These are phyloP conservation scores for Ischnura elegans DNA, from an alignment of 2,888 invertebrate genomes.

Conservation along the genomic window DNA sequence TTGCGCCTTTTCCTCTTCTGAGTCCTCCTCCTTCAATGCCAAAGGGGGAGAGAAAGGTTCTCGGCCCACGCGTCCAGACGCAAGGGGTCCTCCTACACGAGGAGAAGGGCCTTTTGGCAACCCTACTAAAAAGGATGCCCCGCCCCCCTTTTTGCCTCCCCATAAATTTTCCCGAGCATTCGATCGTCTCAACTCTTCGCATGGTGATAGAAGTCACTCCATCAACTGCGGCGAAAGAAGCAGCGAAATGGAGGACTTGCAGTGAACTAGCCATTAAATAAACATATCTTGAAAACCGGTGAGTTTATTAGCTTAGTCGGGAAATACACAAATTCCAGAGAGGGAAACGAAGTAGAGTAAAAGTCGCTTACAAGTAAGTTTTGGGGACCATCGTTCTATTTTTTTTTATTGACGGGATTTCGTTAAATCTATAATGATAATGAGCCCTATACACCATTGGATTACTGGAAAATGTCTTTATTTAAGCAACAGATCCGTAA, in stretches of 20 bases:
- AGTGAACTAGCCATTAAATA: too few species aligned
- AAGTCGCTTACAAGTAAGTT: too few species aligned
- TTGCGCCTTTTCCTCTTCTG: not conserved
- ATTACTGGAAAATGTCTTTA: too few species aligned
- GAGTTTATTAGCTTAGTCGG: too few species aligned
- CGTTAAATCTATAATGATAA: too few species aligned
- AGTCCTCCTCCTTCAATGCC: not conserved
- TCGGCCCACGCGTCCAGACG: not conserved
- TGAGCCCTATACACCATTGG: too few species aligned
- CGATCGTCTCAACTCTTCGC: not conserved
- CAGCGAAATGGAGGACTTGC: not conserved
- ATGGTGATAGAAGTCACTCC: not conserved
- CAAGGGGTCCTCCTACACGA: not conserved
- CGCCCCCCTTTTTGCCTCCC: not conserved
- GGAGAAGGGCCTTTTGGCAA: not conserved
- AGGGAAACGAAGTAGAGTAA: too few species aligned
- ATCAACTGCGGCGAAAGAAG: not conserved
- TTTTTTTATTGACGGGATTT: too few species aligned
- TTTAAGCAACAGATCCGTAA: too few species aligned
- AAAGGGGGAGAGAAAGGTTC: not conserved
- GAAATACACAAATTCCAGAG: too few species aligned
- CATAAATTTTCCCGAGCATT: not conserved
- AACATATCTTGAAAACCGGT: too few species aligned
- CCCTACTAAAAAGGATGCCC: not conserved
- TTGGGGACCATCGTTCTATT: too few species aligned